Evolutionary conservation across 2,888 invertebrate species (phyloP), one percentile per base, ranked within the genome.

Genomic region (Morpho achilles): DNA sequence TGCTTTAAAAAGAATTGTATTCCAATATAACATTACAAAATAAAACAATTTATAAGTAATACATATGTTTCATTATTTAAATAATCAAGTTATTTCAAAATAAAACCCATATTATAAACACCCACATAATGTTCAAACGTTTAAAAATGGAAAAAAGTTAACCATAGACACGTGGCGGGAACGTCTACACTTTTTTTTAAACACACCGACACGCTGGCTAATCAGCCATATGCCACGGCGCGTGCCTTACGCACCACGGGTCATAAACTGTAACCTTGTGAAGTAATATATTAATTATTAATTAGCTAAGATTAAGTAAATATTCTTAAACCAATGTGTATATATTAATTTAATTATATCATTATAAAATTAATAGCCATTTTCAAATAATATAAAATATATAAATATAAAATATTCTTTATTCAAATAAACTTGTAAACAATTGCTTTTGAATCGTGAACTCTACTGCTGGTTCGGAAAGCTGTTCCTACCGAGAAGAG

Each of bases 221-320:
- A 79, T 80, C 79, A 61, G 72, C 82, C 88, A 87, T 85, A 89
- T 89, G 88, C 76, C 80, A 83, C 84, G 70, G 75, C 87, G 84
- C 87, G 88, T 85, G 87, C 77, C 67, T 59, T 66, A 47, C 50
- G 60, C 49, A 57, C 5, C 53, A 45, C 16, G 16, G 48, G 53
- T 23, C 44, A 16, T n/a, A 40, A 32, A 48, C 10, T 32, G 32
- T 32, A 32, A 32, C 32, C 32, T 32, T 32, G 32, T 32, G 32
- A 32, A 32, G 32, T 2, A 32, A 32, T 32, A 32, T 32, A 32
- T 32, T 5, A 32, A 32, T 32, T 5, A 5, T 32, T 32, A 32
- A 32, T 32, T 46, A 16, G n/a, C 32, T 1, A 42, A 23, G 42
- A 9, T 32, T 7, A 7, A 50, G 42, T 9, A 9, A n/a, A 39